Evolutionary conservation across 1,140 invertebrate species (phyloP), one percentile per base, ranked within the genome.

Genomic region (Telenomus remus): DNA sequence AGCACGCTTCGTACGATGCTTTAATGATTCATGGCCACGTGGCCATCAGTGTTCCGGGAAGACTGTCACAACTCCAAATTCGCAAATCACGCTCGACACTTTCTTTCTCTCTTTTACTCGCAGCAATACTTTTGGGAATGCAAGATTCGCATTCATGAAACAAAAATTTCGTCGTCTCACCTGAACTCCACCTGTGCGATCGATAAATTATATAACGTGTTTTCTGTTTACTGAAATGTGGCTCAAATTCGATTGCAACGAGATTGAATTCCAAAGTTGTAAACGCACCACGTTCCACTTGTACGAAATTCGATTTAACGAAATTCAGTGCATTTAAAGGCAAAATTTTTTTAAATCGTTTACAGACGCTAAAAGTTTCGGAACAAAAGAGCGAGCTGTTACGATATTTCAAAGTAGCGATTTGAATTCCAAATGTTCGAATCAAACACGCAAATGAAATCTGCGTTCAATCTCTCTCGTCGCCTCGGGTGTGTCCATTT

Each of bases 21-120:
- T 65, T 49, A 69, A 79, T 69, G 63, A 71, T 77, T 72, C 71
- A 66, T 64, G 66, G 69, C 46, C 63, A 65, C 68, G 63, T 65
- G 72, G 59, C 64, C 47, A 11, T n/a, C 37, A 47, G 19, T 48
- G 51, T 64, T 63, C 61, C 42, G 27, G 46, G 78, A 81, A 79
- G 65, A 15, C 71, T 76, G 59, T 76, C 65, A 59, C 50, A 9
- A 64, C 13, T 46, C 47, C n/a, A 47, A 68, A 56, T 44, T 10
- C 15, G 12, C 42, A 27, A 13, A 59, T 57, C 47, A 49, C 37
- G 56, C 46, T 16, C 19, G 43, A 46, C n/a, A 12, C 39, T 33
- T 39, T 54, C 50, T 64, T 57, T 51, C 12, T 16, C 1, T 44
- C 33, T 39, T 48, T 50, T 13, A 39, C 27, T 50, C n/a, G 33